These are phyloP conservation scores for Falco rusticolus DNA, from an alignment of 2,797 vertebrate genomes.

Conservation along the genomic window DNA sequence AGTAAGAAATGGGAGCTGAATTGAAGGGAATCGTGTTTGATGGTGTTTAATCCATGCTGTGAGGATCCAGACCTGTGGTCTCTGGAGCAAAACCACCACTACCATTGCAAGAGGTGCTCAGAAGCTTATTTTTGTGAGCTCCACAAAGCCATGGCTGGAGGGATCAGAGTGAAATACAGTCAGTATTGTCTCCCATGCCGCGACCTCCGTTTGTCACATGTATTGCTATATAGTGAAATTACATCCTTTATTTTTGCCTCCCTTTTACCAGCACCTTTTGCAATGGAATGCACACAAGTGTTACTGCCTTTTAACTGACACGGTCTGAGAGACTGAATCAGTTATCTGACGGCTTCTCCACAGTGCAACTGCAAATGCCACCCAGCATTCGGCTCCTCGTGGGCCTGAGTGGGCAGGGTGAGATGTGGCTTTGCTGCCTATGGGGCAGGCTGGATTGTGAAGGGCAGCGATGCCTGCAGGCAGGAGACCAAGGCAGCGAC, in stretches of 20 bases:
- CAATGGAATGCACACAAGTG: neutral
- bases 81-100: neutral
- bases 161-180: neutral
- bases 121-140: neutral
- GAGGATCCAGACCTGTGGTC: neutral
- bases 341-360: neutral
- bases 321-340: neutral
- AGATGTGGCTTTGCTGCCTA: neutral
- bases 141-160: neutral
- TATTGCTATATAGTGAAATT: neutral
- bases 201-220: neutral
- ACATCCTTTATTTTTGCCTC: neutral
- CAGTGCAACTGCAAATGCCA: neutral
- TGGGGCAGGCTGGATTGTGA: neutral
- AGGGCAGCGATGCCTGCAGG: neutral
- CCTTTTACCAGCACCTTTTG: neutral
- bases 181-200: neutral
- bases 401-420: neutral
- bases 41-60: neutral
- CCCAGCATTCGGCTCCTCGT: neutral
- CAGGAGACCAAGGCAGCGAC: neutral
- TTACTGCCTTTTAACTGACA: neutral
- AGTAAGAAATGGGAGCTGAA: neutral
- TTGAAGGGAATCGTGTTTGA: neutral
- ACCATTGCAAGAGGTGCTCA: neutral